A percentile compares a stretch with the other conserved stretches of the same genome.
Conservation (phyloP, 2,113 vertebrate genomes). For the Siniperca knerii region DNA sequence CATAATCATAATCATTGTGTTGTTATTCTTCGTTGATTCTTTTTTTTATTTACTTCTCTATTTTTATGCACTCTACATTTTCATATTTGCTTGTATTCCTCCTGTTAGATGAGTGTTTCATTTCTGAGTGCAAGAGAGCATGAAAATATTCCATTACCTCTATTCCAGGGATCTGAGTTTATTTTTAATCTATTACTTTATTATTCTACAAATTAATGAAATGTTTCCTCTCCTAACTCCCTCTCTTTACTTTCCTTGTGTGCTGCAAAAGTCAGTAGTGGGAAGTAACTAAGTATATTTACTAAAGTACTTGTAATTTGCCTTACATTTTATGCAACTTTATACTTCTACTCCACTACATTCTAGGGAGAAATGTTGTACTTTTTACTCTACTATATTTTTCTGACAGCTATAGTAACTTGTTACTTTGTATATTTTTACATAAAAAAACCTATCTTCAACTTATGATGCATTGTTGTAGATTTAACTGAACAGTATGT, state of each 20-base stretch:
- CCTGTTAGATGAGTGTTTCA: neutral
- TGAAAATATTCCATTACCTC: slow-evolving; percentile 23
- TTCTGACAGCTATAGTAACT: no score
- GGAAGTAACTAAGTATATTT: neutral
- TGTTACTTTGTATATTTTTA: no score
- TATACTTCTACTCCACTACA: no score
- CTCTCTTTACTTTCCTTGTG: neutral
- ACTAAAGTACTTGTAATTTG: neutral
- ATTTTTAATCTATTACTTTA: neutral
- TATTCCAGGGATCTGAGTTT: neutral
- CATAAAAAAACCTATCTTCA: neutral
- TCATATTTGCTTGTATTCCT: neutral
- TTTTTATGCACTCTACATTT: neutral
- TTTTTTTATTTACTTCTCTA: neutral
- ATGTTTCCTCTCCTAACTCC: no score
- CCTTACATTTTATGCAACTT: neutral
- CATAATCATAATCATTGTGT: neutral
- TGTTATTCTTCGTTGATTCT: neutral
- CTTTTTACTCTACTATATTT: no score
- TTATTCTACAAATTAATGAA: neutral
- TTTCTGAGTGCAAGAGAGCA: slow-evolving; percentile 1
- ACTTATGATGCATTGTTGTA: neutral
- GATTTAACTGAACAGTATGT: neutral
- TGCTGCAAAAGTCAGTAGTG: neutral
- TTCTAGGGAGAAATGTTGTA: no score